Conservation (phyloP, 1,140 invertebrate species). For the Bombus turneri region DNA sequence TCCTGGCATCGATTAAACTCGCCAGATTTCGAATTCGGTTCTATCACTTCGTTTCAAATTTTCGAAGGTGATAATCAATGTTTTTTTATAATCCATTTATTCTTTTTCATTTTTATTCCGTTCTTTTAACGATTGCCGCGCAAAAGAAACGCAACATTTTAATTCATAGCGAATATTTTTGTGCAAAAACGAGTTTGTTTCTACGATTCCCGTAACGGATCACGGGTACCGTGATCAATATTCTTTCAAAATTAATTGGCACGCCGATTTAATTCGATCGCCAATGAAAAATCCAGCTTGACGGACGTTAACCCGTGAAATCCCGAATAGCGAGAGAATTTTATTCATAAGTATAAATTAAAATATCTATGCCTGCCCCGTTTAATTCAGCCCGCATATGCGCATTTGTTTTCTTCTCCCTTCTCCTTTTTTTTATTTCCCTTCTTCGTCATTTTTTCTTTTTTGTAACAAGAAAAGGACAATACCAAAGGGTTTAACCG, state of each 20-base stretch:
- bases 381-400: background rate
- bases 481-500: too few species aligned
- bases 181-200: too few species aligned
- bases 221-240: background rate
- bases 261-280: background rate
- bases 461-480: background rate
- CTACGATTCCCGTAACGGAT: background rate
- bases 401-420: too few species aligned
- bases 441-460: background rate
- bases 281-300: background rate
- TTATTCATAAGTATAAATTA: background rate
- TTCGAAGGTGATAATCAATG: background rate
- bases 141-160: background rate
- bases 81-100: background rate
- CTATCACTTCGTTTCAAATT: background rate
- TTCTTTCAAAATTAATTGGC: background rate
- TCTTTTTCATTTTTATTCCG: too few species aligned
- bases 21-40: background rate
- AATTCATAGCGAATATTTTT: background rate
- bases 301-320: background rate
- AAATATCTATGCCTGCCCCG: background rate
- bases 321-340: background rate
- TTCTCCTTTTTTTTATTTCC: too few species aligned
- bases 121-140: too few species aligned
- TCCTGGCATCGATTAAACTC: conserved; percentile 23